Conservation (phyloP, 2,113 vertebrate genomes). For the Arothron firmamentum region DNA sequence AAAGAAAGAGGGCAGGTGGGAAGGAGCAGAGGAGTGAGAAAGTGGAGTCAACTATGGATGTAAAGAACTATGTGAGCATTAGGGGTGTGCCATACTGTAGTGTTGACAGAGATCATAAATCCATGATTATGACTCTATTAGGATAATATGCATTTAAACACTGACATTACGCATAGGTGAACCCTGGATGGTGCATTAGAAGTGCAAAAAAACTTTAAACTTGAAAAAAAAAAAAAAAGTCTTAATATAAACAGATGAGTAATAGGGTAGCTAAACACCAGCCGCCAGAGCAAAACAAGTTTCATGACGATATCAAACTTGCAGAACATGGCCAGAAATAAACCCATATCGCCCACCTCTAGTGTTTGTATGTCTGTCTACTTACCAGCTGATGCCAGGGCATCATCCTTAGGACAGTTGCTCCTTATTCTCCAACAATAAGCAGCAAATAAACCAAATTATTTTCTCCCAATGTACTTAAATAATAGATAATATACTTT, state of each 20-base stretch:
- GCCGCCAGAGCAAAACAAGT: too few relatives aligned
- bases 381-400: conserved; percentile 58
- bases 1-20: conserved; percentile 79
- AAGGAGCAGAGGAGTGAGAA: conserved; percentile 89
- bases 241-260: not conserved
- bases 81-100: not conserved
- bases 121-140: too few relatives aligned
- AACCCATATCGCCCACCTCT: not conserved
- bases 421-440: conserved; percentile 26
- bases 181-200: too few relatives aligned
- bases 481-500: conserved; percentile 6
- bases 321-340: too few relatives aligned
- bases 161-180: too few relatives aligned
- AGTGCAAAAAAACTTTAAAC: not conserved
- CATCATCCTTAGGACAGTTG: conserved; percentile 26
- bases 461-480: not conserved
- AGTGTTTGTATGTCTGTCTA: conserved; percentile 27
- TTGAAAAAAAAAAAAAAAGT: not conserved
- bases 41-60: conserved; percentile 85
- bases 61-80: conserved; percentile 52
- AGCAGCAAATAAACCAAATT: conserved; percentile 16
- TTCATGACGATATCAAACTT: too few relatives aligned
- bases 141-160: too few relatives aligned
- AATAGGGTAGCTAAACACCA: too few relatives aligned
- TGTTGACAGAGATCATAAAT: not conserved